Evolutionary conservation across 2,888 invertebrate species (phyloP), one percentile per base, ranked within the genome.

Genomic region (Zootermopsis nevadensis): DNA sequence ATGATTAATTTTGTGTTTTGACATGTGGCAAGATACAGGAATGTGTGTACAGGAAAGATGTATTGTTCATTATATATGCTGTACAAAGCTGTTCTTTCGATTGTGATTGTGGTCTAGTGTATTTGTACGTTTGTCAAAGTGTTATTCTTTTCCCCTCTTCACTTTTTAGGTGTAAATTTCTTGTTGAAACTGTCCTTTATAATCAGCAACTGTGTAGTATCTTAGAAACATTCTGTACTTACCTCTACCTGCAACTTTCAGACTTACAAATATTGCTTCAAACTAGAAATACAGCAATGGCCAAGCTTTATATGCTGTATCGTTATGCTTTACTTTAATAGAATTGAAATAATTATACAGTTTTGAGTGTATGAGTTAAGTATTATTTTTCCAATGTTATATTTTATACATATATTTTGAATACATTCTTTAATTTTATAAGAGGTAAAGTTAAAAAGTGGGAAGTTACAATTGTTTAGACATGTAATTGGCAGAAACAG

Each of bases 131-230:
- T 48, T 67, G 67, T 67, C 8, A 27, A 31, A 38, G 53, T 79
- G 38, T 79, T 35, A 10, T 27, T 35, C 79, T 33, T n/a, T n/a
- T 60, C 35, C 55, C 35, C 53, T 24, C 27, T 66, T 38, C 66
- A 55, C 27, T 79, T 79, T 79, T 48, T 60, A 79, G 79, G 79
- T 74, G 38, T 74, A 74, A 30, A 42, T 22, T 79, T 79, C 79
- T 79, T 79, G 79, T 79, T 79, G 35, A 33, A 31, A 79, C 79
- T 79, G 22, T 79, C 77, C 48, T 53, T 60, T 79, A 30, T 42
- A 38, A 27, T 42, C 27, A 27, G 74, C 24, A n/a, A 74, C n/a
- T 38, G 42, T 74, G 30, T 69, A 31, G 48, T 48, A 19, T 48
- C 48, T 19, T 48, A 19, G 15, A 48, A 48, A 48, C 48, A 48